Evolutionary conservation across 1,140 invertebrate species (phyloP).

Genomic region (Lasaia peninsularis): DNA sequence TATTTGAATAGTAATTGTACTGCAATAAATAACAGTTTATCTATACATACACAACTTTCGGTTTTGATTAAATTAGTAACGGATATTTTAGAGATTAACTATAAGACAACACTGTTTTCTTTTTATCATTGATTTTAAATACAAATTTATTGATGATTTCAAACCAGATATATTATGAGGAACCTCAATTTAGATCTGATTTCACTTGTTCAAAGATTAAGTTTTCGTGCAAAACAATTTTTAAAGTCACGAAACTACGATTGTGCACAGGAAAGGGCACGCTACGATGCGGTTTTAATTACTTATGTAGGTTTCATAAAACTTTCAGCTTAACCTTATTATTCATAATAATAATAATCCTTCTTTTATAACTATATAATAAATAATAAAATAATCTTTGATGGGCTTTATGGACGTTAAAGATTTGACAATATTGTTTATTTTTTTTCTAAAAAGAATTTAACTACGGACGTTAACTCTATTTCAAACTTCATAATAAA

Average conservation of each 20-base stretch:
- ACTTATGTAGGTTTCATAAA: slow-evolving; percentile 21
- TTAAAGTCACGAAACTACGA: slow-evolving; percentile 49
- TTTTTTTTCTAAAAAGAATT: too few species aligned
- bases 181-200: slow-evolving; percentile 53
- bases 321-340: slow-evolving; percentile 7
- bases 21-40: slow-evolving; percentile 24
- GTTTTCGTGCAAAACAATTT: slow-evolving; percentile 44
- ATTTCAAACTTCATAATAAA: too few species aligned
- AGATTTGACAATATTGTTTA: too few species aligned
- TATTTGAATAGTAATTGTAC: slow-evolving; percentile 44
- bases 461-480: too few species aligned
- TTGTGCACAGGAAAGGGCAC: slow-evolving; percentile 39
- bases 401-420: too few species aligned
- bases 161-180: slow-evolving; percentile 57
- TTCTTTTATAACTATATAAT: too few species aligned
- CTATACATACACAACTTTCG: slow-evolving; percentile 31
- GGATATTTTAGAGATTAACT: slow-evolving; percentile 51
- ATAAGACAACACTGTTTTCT: slow-evolving; percentile 65
- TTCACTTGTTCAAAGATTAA: slow-evolving; percentile 56
- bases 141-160: too few species aligned
- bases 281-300: slow-evolving; percentile 30
- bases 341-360: neutral
- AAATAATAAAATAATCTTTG: too few species aligned
- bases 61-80: slow-evolving; percentile 20
- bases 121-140: slow-evolving; percentile 53